Evolutionary conservation across 2,113 vertebrate species (phyloP), one percentile per base, ranked within the genome.

Genomic region (Isurus oxyrinchus): DNA sequence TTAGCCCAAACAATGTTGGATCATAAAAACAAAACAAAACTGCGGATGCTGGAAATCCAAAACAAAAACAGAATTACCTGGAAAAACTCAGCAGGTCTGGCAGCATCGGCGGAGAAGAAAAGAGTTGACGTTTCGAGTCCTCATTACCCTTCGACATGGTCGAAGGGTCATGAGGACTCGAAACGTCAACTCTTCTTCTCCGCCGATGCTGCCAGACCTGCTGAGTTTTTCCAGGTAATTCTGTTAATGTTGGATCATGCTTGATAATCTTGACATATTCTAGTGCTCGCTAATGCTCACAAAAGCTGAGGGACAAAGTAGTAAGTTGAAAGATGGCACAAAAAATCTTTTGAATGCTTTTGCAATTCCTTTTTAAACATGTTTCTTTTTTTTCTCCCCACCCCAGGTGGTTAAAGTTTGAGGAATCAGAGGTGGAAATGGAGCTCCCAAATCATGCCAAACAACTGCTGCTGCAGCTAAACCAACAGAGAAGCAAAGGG

Each of bases 401-500:
- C 44, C 23, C 55, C 16, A 94, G 90, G 90, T 94, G 59, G 90
- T 63, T 94, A n/a, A 31, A 44, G 90, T 94, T 94, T 94, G 97
- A 98, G 97, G 98, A 99, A 98, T 98, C 98, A 97, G 98, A 98
- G 98, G 98, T 98, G 98, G 99, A 99, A 98, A 99, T 99, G 99
- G 99, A 99, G 98, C 98, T 99, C 98, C 99, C 99, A 98, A 99
- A 99, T 98, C 99, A 99, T 98, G 99, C 99, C 97, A 99, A 99
- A 98, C 99, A 99, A 98, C 98, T 99, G 98, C 98, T 99, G 98
- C 98, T 99, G 97, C 99, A 99, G 98, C 98, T 99, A 97, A 99
- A 99, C 98, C 99, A 99, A 98, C 99, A 99, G 98, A 98, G 99
- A 98, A 98, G 99, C 97, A 99, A 99, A 98, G 99, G 99, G 97